phyloP scores from a whole-genome alignment of 2,797 vertebrate genomes.

The Tamandua tetradactyla region DNA sequence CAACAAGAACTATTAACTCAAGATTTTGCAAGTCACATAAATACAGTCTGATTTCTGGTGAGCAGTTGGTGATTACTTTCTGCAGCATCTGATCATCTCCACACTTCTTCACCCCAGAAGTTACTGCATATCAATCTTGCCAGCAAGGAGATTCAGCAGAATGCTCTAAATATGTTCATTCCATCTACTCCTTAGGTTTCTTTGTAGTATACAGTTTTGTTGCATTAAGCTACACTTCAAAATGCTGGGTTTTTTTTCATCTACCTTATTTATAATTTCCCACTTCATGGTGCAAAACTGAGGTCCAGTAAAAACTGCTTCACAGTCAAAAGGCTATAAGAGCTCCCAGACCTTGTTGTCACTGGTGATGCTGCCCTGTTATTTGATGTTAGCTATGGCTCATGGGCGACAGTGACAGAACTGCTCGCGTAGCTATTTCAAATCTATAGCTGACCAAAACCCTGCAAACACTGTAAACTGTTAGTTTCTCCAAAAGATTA shows the following conservation, averaged over 20 bases:
- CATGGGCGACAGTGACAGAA: conserved; percentile 52
- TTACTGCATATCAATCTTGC: neutral
- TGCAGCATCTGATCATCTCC: neutral
- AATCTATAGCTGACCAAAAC: conserved; percentile 57
- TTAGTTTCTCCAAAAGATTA: conserved; percentile 71
- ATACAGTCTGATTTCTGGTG: neutral
- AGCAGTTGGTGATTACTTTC: neutral
- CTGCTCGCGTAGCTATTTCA: conserved; percentile 44
- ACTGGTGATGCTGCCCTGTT: neutral
- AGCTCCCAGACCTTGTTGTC: conserved; percentile 4
- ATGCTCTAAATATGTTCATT: neutral
- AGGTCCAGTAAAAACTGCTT: conserved; percentile 29
- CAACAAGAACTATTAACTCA: neutral
- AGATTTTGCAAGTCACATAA: neutral
- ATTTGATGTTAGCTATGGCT: conserved; percentile 42
- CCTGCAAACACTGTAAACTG: conserved; percentile 70
- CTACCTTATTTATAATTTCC: conserved; percentile 31
- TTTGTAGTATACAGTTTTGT: neutral
- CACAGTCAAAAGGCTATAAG: neutral
- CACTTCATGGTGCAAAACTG: neutral
- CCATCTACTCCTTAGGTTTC: neutral
- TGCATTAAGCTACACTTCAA: neutral
- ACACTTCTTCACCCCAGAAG: neutral
- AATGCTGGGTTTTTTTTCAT: conserved; percentile 28
- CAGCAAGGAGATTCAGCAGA: neutral